These are phyloP conservation scores for Salvator merianae DNA, from an alignment of 2,113 vertebrate species.

Conservation along the genomic window DNA sequence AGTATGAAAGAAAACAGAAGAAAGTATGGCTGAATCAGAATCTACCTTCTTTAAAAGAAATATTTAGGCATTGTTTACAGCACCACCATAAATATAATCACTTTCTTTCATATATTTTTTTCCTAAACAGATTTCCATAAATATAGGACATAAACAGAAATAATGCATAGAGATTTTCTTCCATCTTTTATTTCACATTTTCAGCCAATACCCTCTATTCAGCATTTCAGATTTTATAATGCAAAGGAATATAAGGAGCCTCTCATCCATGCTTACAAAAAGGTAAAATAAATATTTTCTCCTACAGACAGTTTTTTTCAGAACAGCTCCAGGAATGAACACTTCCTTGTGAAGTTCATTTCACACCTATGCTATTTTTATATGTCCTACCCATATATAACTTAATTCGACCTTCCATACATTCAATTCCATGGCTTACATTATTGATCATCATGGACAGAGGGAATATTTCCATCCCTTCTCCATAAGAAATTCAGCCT, in stretches of 20 bases:
- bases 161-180: neutral
- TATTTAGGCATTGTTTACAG: neutral
- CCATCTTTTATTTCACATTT: neutral
- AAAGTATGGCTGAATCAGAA: slow-evolving; percentile 2
- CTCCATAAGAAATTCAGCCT: neutral
- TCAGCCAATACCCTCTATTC: neutral
- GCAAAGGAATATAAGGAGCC: neutral
- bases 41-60: neutral
- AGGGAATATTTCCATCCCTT: neutral
- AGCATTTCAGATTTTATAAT: neutral
- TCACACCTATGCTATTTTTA: neutral
- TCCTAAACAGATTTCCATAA: neutral
- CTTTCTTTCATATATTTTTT: neutral
- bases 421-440: neutral
- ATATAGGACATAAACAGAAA: neutral
- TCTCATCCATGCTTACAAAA: neutral
- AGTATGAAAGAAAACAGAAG: neutral
- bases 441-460: neutral
- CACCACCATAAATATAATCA: neutral
- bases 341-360: neutral
- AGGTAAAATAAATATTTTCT: neutral
- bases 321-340: neutral
- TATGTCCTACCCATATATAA: neutral
- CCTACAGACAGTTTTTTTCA: neutral
- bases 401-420: neutral